Evolutionary conservation across 2,113 vertebrate genomes (phyloP).

Genomic region (Puffinus mauretanicus): DNA sequence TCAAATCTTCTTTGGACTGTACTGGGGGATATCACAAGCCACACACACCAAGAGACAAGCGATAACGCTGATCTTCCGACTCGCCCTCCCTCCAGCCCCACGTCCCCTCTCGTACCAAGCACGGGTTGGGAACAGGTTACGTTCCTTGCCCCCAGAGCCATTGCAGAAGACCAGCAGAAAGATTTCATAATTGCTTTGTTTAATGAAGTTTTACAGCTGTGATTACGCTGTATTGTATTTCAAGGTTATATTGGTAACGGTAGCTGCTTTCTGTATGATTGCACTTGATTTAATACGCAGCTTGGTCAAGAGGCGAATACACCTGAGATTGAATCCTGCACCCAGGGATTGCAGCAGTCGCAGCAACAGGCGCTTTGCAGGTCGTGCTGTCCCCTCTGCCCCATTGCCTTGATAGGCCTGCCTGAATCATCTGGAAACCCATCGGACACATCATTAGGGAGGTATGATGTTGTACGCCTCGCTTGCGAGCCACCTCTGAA

Average conservation of each 20-base stretch:
- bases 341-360: not conserved
- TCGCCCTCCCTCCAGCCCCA: not conserved
- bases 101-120: fast-evolving
- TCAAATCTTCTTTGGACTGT: not conserved
- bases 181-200: not conserved
- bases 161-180: not conserved
- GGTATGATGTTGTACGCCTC: not conserved
- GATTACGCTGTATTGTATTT: not conserved
- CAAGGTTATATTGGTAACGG: not conserved
- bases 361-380: not conserved
- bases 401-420: not conserved
- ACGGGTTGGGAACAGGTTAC: fast-evolving
- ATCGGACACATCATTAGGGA: not conserved
- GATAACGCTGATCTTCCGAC: not conserved
- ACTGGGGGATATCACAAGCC: not conserved
- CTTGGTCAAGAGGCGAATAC: fast-evolving
- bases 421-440: not conserved
- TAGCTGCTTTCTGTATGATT: not conserved
- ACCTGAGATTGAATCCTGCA: not conserved
- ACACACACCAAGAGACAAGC: not conserved
- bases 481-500: not conserved
- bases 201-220: not conserved
- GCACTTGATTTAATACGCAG: not conserved
- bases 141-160: not conserved
- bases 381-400: not conserved